Evolutionary conservation across 2,113 vertebrate species (phyloP).

Genomic region (Euleptes europaea): DNA sequence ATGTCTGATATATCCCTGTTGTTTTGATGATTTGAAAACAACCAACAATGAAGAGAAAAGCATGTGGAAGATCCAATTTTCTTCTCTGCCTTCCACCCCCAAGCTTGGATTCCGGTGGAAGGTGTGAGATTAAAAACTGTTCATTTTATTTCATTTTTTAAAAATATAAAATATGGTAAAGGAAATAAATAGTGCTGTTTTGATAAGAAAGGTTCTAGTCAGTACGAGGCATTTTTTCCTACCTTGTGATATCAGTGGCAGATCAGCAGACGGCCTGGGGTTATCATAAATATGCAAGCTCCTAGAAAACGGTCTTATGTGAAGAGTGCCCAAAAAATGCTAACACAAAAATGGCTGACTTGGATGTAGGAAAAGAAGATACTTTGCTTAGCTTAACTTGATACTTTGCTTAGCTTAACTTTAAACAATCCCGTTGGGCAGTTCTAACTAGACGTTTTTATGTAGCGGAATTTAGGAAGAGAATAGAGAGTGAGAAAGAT

Average conservation of each 20-base stretch:
- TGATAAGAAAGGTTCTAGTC: conserved; percentile 49
- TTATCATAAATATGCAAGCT: conserved; percentile 65
- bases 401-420: not conserved
- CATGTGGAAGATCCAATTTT: not conserved
- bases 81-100: not conserved
- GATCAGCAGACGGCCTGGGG: conserved; percentile 65
- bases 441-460: conserved; percentile 9
- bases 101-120: not conserved
- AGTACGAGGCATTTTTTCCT: conserved; percentile 51
- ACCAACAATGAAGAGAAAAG: not conserved
- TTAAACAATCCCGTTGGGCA: not conserved
- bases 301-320: conserved; percentile 45
- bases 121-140: not conserved
- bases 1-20: conserved; percentile 12
- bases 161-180: conserved; percentile 19
- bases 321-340: conserved; percentile 44
- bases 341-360: conserved; percentile 33
- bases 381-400: not conserved
- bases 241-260: conserved; percentile 48
- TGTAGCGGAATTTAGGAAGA: not conserved
- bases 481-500: not conserved
- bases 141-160: conserved; percentile 28
- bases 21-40: conserved; percentile 4
- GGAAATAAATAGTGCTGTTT: conserved; percentile 38
- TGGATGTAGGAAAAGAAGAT: not conserved